phyloP scores from a whole-genome alignment of 2,888 invertebrate species.

The Lasioglossum zephyrum region DNA sequence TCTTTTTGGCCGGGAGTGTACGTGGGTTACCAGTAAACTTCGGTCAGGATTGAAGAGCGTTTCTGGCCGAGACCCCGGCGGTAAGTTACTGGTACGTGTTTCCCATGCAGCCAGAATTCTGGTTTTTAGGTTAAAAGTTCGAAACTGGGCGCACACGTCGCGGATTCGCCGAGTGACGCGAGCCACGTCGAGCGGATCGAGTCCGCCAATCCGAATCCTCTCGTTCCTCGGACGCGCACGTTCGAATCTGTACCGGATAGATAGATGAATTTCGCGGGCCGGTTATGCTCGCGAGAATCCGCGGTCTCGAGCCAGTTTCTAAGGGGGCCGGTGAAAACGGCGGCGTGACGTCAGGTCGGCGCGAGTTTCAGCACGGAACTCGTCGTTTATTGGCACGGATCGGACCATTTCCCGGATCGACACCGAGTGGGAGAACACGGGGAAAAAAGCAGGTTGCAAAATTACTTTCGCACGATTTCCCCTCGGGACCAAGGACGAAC shows the following conservation, averaged over 20 bases:
- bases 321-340: conserved; percentile 46
- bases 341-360: conserved; percentile 10
- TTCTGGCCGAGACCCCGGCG: conserved; percentile 35
- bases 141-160: conserved; percentile 66
- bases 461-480: conserved; percentile 64
- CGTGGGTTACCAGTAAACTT: conserved; percentile 44
- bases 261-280: not conserved
- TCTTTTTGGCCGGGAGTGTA: conserved; percentile 1
- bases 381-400: conserved; percentile 66
- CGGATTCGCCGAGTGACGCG: conserved; percentile 41
- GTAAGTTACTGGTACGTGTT: conserved; percentile 66
- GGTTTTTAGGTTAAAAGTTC: conserved; percentile 71
- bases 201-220: conserved; percentile 26
- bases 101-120: conserved; percentile 36
- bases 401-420: conserved; percentile 40
- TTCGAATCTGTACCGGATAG: conserved; percentile 46
- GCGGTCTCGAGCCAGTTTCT: conserved; percentile 55
- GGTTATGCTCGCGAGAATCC: conserved; percentile 36
- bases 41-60: conserved; percentile 60
- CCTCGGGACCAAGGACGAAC: conserved; percentile 56
- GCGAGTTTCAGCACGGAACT: conserved; percentile 56
- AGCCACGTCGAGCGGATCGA: conserved; percentile 20
- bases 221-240: not conserved
- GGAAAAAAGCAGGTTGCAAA: conserved; percentile 34
- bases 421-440: not conserved